These are phyloP conservation scores for Cosmopolites sordidus DNA, from an alignment of 2,888 invertebrate species.

Conservation along the genomic window DNA sequence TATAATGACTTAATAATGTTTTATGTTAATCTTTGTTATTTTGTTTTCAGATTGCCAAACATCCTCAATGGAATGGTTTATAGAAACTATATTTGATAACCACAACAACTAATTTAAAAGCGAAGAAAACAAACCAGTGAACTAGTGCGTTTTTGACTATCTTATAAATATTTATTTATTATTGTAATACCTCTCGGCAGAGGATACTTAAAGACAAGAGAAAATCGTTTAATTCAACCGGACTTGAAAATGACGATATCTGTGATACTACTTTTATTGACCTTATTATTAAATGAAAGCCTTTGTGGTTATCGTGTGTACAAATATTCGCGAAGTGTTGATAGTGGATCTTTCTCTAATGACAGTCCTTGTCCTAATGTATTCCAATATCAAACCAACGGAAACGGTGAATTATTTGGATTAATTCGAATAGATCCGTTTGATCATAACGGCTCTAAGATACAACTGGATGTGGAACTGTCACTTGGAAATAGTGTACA, in stretches of 20 bases:
- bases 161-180: no score
- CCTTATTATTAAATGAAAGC: background rate
- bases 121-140: no score
- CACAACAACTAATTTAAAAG: no score
- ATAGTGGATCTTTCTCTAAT: constrained; percentile 4
- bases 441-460: constrained; percentile 31
- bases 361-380: constrained; percentile 44
- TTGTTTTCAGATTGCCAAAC: background rate
- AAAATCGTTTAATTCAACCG: no score
- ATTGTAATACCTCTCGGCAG: no score
- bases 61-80: background rate
- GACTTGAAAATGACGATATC: background rate
- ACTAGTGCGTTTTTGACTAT: no score
- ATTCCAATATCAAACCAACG: constrained; percentile 48
- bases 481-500: constrained; percentile 41
- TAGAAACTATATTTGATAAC: no score
- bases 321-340: constrained; percentile 15
- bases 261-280: constrained; percentile 9
- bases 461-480: constrained; percentile 41
- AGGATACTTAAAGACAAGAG: no score
- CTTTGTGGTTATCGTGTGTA: background rate
- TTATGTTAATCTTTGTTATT: background rate
- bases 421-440: constrained; percentile 41
- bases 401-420: constrained; percentile 46
- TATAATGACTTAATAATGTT: no score